Conservation (phyloP, 2,888 invertebrate species). For the Homarus gammarus region DNA sequence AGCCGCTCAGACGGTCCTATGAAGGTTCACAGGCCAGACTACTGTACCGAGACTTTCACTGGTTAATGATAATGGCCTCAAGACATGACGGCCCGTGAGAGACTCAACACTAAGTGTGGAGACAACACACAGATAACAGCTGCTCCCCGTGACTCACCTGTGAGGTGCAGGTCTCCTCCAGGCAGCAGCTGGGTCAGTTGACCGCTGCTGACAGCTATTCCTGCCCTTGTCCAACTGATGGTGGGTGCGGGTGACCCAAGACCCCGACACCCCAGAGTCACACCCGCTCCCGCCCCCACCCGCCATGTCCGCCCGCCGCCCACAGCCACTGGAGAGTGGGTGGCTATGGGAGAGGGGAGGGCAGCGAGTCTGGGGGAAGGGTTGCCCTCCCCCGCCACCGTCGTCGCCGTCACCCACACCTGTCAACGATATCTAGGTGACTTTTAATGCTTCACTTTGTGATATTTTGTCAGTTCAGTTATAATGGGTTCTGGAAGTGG, state of each 20-base stretch:
- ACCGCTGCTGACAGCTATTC: constrained; percentile 26
- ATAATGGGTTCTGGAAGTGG: too few species aligned
- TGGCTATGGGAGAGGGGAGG: constrained; percentile 53
- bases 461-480: too few species aligned
- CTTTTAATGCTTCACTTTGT: too few species aligned
- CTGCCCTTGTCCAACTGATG: constrained; percentile 59
- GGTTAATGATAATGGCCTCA: background rate
- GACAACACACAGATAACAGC: background rate
- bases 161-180: constrained; percentile 72
- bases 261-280: constrained; percentile 70
- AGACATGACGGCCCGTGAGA: too few species aligned
- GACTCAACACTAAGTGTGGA: too few species aligned
- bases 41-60: background rate
- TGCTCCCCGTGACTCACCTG: too few species aligned
- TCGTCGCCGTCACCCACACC: constrained; percentile 74
- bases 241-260: constrained; percentile 63
- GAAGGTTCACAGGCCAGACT: too few species aligned
- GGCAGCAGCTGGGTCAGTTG: constrained; percentile 65
- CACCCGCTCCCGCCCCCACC: constrained; percentile 61
- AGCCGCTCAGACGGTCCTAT: too few species aligned
- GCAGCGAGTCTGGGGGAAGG: constrained; percentile 55
- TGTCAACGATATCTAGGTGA: too few species aligned
- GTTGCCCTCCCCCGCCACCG: constrained; percentile 69
- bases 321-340: constrained; percentile 63
- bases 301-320: constrained; percentile 67